Evolutionary conservation across 2,888 invertebrate species (phyloP).

Genomic region (Mesopsocus fuscifrons): DNA sequence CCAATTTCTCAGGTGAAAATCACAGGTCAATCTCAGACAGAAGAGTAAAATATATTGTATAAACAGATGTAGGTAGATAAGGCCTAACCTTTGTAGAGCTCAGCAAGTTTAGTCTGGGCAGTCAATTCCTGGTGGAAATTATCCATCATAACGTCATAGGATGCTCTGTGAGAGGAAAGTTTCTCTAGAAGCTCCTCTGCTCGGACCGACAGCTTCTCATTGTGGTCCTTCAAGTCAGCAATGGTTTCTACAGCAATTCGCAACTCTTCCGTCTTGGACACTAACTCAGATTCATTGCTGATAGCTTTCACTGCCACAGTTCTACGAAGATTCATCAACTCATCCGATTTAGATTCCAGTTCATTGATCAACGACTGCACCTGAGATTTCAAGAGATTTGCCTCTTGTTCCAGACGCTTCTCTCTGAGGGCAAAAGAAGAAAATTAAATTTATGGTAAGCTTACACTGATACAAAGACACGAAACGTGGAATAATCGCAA

Average conservation of each 20-base stretch:
- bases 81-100: slow-evolving; percentile 61
- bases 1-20: no score
- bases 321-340: slow-evolving; percentile 53
- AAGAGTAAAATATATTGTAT: no score
- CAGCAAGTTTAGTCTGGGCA: slow-evolving; percentile 66
- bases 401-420: slow-evolving; percentile 67
- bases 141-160: slow-evolving; percentile 45
- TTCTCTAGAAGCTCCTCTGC: slow-evolving; percentile 50
- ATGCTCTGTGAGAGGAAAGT: slow-evolving; percentile 52
- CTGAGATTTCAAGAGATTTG: slow-evolving; percentile 53
- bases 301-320: slow-evolving; percentile 44
- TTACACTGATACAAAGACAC: slow-evolving; percentile 1
- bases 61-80: slow-evolving; percentile 11
- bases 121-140: slow-evolving; percentile 61
- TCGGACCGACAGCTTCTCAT: slow-evolving; percentile 43
- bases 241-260: slow-evolving; percentile 49
- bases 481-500: no score
- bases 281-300: slow-evolving; percentile 54
- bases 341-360: slow-evolving; percentile 54
- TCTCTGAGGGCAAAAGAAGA: slow-evolving; percentile 37
- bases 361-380: slow-evolving; percentile 60
- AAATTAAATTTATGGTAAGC: slow-evolving; percentile 8
- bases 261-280: slow-evolving; percentile 62
- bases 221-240: slow-evolving; percentile 44
- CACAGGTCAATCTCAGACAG: no score